Conservation (phyloP, 1,140 invertebrate species). For the Himalopsyche phryganea region DNA sequence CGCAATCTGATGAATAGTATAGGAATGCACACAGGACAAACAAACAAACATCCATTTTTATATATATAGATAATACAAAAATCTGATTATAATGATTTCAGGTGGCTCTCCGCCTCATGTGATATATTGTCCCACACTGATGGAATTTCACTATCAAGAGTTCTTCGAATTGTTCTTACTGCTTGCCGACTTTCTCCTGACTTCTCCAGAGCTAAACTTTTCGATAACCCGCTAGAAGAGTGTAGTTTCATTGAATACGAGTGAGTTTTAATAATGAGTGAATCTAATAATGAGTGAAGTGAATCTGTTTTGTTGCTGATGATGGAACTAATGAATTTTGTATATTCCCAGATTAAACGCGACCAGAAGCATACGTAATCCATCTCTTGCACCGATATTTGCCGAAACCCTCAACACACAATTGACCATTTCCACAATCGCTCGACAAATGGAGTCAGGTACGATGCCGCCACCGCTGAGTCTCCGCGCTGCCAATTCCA, state of each 20-base stretch:
- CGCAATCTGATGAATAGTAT: no score
- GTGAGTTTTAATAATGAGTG: conserved; percentile 20
- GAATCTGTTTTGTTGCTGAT: no score
- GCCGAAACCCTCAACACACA: conserved; percentile 27
- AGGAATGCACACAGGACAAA: no score
- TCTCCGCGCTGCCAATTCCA: no score
- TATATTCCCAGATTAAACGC: conserved; percentile 15
- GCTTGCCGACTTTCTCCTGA: conserved; percentile 15
- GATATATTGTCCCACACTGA: background rate
- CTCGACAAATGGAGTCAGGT: background rate
- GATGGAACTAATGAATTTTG: no score
- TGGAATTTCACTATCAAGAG: background rate
- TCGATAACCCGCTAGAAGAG: conserved; percentile 17
- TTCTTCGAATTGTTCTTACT: conserved; percentile 7
- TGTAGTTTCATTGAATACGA: conserved; percentile 16
- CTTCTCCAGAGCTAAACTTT: conserved; percentile 11
- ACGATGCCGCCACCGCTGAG: no score
- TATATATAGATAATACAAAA: no score
- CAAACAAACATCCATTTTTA: no score
- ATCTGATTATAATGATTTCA: conserved; percentile 1
- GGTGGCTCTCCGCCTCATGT: conserved; percentile 4
- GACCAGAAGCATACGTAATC: background rate
- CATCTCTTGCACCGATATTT: conserved; percentile 15
- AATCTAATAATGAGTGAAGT: no score
- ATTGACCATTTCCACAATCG: background rate